Evolutionary conservation across 2,113 vertebrate species (phyloP).

Genomic region (Catharus minimus): DNA sequence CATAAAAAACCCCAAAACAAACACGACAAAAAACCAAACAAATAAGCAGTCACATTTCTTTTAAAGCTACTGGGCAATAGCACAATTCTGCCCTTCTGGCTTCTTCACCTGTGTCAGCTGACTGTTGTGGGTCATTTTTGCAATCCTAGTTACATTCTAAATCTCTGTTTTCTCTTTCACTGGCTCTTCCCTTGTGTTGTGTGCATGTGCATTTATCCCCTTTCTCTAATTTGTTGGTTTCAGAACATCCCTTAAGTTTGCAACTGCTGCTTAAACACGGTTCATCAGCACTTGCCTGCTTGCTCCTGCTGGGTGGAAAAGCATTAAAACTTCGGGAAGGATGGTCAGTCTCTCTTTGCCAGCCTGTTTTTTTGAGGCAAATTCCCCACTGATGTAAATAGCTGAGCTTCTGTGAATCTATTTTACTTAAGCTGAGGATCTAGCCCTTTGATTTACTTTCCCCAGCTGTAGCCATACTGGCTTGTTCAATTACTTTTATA

Average conservation of each 20-base stretch:
- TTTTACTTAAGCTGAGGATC: slow-evolving; percentile 14
- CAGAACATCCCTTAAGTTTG: not conserved
- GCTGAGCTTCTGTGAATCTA: not conserved
- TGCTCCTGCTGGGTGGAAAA: not conserved
- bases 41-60: slow-evolving; percentile 27
- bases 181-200: not conserved
- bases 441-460: slow-evolving; percentile 46
- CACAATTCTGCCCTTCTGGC: not conserved
- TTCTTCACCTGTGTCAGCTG: not conserved
- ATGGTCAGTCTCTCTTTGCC: slow-evolving; percentile 2
- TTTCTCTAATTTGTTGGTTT: not conserved
- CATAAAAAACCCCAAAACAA: not conserved
- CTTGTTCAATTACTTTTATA: slow-evolving; percentile 54
- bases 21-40: not conserved
- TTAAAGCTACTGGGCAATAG: slow-evolving; percentile 39
- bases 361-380: not conserved
- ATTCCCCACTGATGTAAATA: slow-evolving; percentile 5
- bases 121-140: not conserved
- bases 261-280: not conserved
- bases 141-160: not conserved
- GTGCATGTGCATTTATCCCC: not conserved
- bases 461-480: slow-evolving; percentile 36
- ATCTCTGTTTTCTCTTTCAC: not conserved
- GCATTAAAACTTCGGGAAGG: not conserved
- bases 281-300: not conserved